phyloP scores from a whole-genome alignment of 2,888 invertebrate species.

The Harmothoe impar region DNA sequence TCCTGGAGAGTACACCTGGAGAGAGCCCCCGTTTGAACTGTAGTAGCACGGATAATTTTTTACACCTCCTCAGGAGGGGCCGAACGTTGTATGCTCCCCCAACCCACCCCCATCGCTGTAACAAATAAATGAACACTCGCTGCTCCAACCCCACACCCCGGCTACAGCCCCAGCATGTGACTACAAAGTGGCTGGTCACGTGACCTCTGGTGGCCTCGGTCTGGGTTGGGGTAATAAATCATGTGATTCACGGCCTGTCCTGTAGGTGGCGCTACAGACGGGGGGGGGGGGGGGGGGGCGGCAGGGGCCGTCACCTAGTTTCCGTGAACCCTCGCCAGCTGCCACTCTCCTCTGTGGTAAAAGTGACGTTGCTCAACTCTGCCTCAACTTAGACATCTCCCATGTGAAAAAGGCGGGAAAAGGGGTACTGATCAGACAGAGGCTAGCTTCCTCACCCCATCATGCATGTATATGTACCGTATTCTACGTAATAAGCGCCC shows the following conservation, averaged over 20 bases:
- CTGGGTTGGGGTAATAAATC: neutral
- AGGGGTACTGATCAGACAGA: too few species aligned
- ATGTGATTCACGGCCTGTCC: slow-evolving; percentile 10
- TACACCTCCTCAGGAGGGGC: too few species aligned
- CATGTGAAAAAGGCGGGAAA: too few species aligned
- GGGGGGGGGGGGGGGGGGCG: neutral
- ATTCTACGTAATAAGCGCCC: too few species aligned
- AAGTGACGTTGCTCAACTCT: too few species aligned
- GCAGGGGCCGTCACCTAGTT: slow-evolving; percentile 41
- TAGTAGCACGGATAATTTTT: too few species aligned
- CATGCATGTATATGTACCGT: too few species aligned
- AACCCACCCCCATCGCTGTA: neutral
- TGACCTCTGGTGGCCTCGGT: slow-evolving; percentile 31
- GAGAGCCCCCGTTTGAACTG: too few species aligned
- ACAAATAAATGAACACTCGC: neutral
- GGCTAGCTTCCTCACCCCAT: too few species aligned
- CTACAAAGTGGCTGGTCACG: neutral
- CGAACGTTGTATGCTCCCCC: neutral
- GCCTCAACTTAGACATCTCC: too few species aligned
- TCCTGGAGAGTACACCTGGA: too few species aligned
- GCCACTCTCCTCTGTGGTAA: too few species aligned
- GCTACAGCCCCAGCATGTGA: neutral
- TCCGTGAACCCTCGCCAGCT: neutral
- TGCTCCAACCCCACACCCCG: neutral
- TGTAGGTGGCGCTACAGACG: neutral